Evolutionary conservation across 2,888 invertebrate genomes (phyloP), one percentile per base, ranked within the genome.

Genomic region (Hedychridium roseum): DNA sequence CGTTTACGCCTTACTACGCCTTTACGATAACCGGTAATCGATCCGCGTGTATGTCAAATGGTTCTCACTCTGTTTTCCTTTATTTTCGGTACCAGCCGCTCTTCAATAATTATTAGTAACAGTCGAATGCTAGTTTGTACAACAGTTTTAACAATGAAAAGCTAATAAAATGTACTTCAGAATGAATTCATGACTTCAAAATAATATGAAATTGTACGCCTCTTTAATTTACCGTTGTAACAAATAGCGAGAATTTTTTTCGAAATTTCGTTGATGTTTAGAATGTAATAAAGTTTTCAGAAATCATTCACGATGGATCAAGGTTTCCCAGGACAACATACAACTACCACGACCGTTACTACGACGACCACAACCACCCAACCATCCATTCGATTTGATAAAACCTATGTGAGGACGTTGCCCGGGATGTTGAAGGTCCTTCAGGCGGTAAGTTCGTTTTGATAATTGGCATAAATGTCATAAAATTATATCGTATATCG

Each of bases 401-500:
- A 86, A 0, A 76, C 82, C 1, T 92, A 92, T 70, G 68, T 90
- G 12, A 82, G 82, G 61, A 90, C 89, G 0, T 64, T 89, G 34
- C 89, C 91, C 1, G 94, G 94, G 39, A 84, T 90, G 44, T 74
- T 93, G 14, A 94, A 94, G 83, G 79, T 86, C 54, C 83, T 83
- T 1, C 87, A 90, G 83, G 85, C 91, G 71, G 92, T 92, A 80
- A 86, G 89, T 63, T 16, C 5, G 3, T 16, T 7, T 9, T n/a
- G n/a, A n/a, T n/a, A n/a, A n/a, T n/a, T n/a, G n/a, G n/a, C n/a
- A n/a, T n/a, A n/a, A n/a, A n/a, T n/a, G n/a, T n/a, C n/a, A n/a
- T n/a, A n/a, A n/a, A n/a, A n/a, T n/a, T n/a, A n/a, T n/a, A n/a
- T n/a, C n/a, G n/a, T n/a, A n/a, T n/a, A n/a, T n/a, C n/a, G n/a